phyloP scores from a whole-genome alignment of 2,888 invertebrate species.

The Euclidia mi region DNA sequence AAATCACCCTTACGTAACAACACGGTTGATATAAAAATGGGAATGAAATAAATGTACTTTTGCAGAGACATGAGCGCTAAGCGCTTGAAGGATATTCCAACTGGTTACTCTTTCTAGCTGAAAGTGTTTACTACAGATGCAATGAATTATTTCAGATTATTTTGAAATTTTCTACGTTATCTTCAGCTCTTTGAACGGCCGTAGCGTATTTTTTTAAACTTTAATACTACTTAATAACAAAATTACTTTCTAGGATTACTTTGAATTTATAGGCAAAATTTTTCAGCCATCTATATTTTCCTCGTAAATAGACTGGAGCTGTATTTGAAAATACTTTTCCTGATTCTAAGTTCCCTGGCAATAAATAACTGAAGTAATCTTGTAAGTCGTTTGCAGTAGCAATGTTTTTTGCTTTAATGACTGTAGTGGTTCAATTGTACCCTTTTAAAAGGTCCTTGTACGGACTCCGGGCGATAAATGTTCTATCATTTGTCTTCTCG shows the following conservation, averaged over 20 bases:
- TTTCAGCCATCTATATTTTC: neutral
- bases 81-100: slow-evolving; percentile 54
- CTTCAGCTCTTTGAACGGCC: neutral
- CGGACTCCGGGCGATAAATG: slow-evolving; percentile 1
- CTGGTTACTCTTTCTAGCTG: slow-evolving; percentile 31
- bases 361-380: slow-evolving; percentile 44
- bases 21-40: slow-evolving; percentile 64
- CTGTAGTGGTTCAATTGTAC: slow-evolving; percentile 15
- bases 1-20: slow-evolving; percentile 69
- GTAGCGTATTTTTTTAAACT: slow-evolving; percentile 5
- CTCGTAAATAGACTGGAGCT: slow-evolving; percentile 11
- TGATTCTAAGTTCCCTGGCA: slow-evolving; percentile 26
- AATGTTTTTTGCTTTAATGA: slow-evolving; percentile 34
- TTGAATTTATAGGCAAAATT: slow-evolving; percentile 5
- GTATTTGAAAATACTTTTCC: slow-evolving; percentile 28
- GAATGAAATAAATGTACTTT: slow-evolving; percentile 61
- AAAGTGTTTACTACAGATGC: slow-evolving; percentile 42
- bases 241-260: slow-evolving; percentile 3
- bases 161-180: slow-evolving; percentile 12
- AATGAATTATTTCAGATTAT: slow-evolving; percentile 43
- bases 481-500: slow-evolving; percentile 4
- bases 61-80: slow-evolving; percentile 46
- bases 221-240: slow-evolving; percentile 2
- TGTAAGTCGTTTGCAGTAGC: slow-evolving; percentile 26
- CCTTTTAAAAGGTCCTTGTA: slow-evolving; percentile 27